These are phyloP conservation scores for Drosophila mojavensis DNA, from an alignment of 1,140 invertebrate species.

Conservation along the genomic window DNA sequence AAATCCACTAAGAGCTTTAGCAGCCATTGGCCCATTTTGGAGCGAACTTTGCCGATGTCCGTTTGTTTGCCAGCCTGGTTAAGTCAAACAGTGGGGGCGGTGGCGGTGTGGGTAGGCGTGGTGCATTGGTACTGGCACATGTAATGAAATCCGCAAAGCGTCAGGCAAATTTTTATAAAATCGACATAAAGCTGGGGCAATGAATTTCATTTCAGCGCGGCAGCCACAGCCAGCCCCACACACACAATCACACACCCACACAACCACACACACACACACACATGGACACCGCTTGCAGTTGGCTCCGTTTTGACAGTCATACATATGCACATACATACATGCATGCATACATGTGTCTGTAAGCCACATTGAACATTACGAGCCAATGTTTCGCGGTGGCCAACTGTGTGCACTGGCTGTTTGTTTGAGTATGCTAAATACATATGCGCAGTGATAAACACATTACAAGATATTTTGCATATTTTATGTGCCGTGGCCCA, in stretches of 20 bases:
- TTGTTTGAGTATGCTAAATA: slow-evolving; percentile 39
- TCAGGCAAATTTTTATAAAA: slow-evolving; percentile 54
- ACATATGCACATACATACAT: neutral
- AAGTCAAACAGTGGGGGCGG: slow-evolving; percentile 1
- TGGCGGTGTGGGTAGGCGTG: neutral
- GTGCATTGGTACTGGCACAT: neutral
- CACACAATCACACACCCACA: too few species aligned
- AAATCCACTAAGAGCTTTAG: slow-evolving; percentile 66
- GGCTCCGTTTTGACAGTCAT: neutral
- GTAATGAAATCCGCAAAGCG: slow-evolving; percentile 43
- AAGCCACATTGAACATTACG: slow-evolving; percentile 46
- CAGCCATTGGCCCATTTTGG: slow-evolving; percentile 23
- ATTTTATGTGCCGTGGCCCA: slow-evolving; percentile 56
- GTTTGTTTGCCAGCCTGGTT: slow-evolving; percentile 34
- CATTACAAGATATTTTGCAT: slow-evolving; percentile 80
- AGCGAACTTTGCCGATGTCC: slow-evolving; percentile 14
- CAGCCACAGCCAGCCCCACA: neutral
- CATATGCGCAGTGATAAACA: slow-evolving; percentile 67
- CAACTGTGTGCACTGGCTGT: slow-evolving; percentile 2
- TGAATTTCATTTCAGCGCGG: slow-evolving; percentile 55
- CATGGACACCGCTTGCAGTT: too few species aligned
- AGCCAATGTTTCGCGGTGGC: slow-evolving; percentile 37
- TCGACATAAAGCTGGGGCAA: slow-evolving; percentile 74
- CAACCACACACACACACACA: too few species aligned
- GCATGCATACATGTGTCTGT: neutral